A percentile compares a stretch with the other conserved stretches of the same genome.
Conservation (phyloP, 2,797 vertebrate species). For the Epinephelus malabaricus region DNA sequence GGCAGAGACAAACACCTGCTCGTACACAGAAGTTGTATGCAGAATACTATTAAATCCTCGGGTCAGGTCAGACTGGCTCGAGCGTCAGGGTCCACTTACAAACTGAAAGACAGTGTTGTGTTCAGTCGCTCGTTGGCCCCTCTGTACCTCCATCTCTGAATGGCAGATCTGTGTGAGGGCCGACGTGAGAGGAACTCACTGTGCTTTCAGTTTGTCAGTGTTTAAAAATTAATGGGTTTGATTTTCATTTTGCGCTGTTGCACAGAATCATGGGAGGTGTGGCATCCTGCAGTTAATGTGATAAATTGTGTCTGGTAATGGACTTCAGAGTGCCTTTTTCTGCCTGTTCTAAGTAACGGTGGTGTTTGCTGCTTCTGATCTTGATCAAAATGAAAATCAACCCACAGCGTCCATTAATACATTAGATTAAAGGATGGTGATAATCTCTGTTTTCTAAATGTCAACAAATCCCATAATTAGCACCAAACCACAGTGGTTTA, state of each 20-base stretch:
- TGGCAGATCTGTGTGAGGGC: slow-evolving; percentile 33
- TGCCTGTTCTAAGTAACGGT: not conserved
- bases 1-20: slow-evolving; percentile 28
- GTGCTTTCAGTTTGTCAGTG: slow-evolving; percentile 21
- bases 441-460: not conserved
- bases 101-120: slow-evolving; percentile 54
- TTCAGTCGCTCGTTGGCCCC: slow-evolving; percentile 12
- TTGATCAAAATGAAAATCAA: slow-evolving; percentile 51
- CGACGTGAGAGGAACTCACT: slow-evolving; percentile 15
- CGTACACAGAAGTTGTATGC: slow-evolving; percentile 9
- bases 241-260: slow-evolving; percentile 60
- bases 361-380: slow-evolving; percentile 2
- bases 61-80: slow-evolving; percentile 21
- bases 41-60: slow-evolving; percentile 23
- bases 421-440: slow-evolving; percentile 16
- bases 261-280: slow-evolving; percentile 24
- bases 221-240: slow-evolving; percentile 19
- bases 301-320: slow-evolving; percentile 15
- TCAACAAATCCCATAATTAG: slow-evolving; percentile 7
- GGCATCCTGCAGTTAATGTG: slow-evolving; percentile 1
- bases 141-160: slow-evolving; percentile 31
- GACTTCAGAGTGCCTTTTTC: slow-evolving; percentile 58
- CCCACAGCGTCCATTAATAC: not conserved
- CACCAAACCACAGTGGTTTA: not conserved
- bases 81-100: slow-evolving; percentile 40